Conservation (phyloP, 2,888 invertebrate genomes). For the Chironomus riparius region DNA sequence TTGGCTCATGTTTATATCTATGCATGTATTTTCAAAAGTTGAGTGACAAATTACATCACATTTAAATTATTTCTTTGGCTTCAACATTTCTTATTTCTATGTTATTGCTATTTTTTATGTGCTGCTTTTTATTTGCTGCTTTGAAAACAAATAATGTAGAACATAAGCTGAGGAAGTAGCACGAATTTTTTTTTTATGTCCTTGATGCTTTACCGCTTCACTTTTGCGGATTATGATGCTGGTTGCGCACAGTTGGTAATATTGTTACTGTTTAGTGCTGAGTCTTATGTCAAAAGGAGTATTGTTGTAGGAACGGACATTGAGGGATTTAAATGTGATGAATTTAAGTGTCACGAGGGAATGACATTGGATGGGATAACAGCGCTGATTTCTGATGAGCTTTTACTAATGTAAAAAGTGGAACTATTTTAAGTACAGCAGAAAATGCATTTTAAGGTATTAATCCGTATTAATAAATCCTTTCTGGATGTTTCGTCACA, state of each 20-base stretch:
- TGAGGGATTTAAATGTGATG: no score
- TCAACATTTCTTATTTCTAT: background rate
- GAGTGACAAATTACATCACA: conserved; percentile 11
- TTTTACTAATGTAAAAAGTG: no score
- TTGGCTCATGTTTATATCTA: background rate
- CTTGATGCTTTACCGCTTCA: background rate
- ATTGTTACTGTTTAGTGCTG: background rate
- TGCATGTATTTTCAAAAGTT: background rate
- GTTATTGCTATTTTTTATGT: background rate
- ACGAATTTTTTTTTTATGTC: background rate
- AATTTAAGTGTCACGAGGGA: no score
- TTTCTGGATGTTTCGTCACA: no score
- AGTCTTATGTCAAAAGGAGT: no score
- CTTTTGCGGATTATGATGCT: background rate
- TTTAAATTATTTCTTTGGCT: conserved; percentile 3
- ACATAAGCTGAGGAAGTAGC: background rate
- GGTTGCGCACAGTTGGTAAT: background rate
- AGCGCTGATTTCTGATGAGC: no score
- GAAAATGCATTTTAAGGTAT: no score
- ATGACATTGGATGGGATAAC: no score
- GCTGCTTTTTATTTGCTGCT: no score
- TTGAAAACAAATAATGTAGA: background rate
- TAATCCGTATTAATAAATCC: no score
- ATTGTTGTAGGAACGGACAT: no score
- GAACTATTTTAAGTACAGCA: no score